These are phyloP conservation scores for Chaetodon auriga DNA, from an alignment of 2,113 vertebrate species.

Conservation along the genomic window DNA sequence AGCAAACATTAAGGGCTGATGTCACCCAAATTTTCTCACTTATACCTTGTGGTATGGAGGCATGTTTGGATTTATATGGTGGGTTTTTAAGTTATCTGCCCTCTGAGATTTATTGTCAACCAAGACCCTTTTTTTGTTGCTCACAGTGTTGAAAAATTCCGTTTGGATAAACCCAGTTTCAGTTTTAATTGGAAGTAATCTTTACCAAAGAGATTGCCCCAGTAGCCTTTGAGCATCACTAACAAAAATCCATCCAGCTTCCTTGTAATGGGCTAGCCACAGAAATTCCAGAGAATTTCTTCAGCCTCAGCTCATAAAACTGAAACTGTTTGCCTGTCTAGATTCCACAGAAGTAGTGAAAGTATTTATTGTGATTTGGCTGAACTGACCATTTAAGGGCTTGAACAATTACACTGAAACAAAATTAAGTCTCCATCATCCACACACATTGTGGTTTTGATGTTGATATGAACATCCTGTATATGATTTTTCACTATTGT, in stretches of 20 bases:
- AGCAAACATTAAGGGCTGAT: background rate
- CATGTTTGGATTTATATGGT: background rate
- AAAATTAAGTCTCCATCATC: background rate
- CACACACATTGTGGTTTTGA: background rate
- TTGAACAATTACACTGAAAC: background rate
- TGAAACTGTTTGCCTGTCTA: background rate
- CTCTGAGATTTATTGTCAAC: background rate
- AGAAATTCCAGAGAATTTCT: slow-evolving; percentile 26
- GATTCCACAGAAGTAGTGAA: background rate
- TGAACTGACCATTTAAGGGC: background rate
- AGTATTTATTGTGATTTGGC: background rate
- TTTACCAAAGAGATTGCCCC: background rate
- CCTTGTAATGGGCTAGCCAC: background rate
- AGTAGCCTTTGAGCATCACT: background rate
- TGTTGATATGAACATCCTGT: background rate
- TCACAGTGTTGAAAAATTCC: background rate
- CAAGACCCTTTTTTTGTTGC: background rate
- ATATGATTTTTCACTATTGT: background rate
- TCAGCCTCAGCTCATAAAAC: background rate
- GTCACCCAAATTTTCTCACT: background rate
- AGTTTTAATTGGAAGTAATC: background rate
- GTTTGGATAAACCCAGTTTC: background rate
- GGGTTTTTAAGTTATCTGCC: background rate
- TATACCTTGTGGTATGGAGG: too few relatives aligned
- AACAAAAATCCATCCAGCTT: background rate